Base-by-base conservation (phyloP, 2,888 invertebrate genomes). In the Epirrhoe tristata region DNA sequence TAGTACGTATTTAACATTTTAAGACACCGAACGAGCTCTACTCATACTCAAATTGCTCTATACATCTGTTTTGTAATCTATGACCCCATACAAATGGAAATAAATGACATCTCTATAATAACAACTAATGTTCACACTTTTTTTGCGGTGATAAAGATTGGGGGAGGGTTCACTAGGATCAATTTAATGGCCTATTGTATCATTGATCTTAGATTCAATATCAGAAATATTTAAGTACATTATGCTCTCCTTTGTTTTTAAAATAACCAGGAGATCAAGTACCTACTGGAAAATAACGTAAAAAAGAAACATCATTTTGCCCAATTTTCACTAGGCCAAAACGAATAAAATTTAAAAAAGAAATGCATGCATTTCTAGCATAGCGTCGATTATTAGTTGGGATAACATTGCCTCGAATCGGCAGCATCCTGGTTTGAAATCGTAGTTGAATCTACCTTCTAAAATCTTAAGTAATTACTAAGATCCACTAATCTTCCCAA, bases 41-140 rank as follows among this genome's bases (percentile, higher is more conserved):
- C n/a, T n/a, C n/a, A n/a, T n/a, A n/a, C 34, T 34, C 34, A 34
- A 34, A 34, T 34, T 34, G 34, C 34, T 34, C 34, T 34, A 34
- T 34, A 34, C 34, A 34, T 6, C 34, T 34, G 5, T 34, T 34
- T 7, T 34, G 34, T 34, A 7, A n/a, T 43, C 43, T 5, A 43
- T 43, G 43, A 10, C 36, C 36, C 36, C n/a, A 10, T 17, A 55
- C 71, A 61, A 67, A 75, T 76, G 76, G 72, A 86, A 86, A 86
- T 86, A 84, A 79, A 82, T 87, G 84, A 89, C 86, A 82, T 80
- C 87, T 88, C 81, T 83, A 86, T 90, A 81, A 83, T 77, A 68
- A 74, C 69, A 69, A 62, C 70, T 74, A 73, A 75, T 74, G 58
- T 54, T 54, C 43, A 54, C 53, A 61, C 48, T 46, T 43, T 52